phyloP scores from a whole-genome alignment of 2,113 vertebrate genomes.

The Camelus bactrianus region DNA sequence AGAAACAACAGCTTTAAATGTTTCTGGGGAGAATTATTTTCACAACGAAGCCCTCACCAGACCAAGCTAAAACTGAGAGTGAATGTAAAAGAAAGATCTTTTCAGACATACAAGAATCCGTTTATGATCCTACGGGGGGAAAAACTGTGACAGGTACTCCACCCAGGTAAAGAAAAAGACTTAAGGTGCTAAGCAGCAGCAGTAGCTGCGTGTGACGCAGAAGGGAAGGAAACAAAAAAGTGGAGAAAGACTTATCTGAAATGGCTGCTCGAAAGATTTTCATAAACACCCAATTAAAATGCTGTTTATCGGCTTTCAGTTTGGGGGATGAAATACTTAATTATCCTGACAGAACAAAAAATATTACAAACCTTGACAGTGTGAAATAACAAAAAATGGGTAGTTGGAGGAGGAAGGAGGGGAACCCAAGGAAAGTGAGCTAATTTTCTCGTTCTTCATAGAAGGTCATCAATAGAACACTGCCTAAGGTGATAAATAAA shows the following conservation, averaged over 20 bases:
- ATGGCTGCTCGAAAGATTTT: constrained; percentile 48
- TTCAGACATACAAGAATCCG: not conserved
- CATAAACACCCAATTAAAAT: constrained; percentile 52
- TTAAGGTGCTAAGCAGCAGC: fast-evolving
- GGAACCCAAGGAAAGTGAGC: not conserved
- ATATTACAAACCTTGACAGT: not conserved
- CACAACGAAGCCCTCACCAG: not conserved
- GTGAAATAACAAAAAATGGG: not conserved
- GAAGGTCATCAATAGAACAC: not conserved
- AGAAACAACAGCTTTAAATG: not conserved
- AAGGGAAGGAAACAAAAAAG: not conserved
- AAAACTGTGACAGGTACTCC: not conserved
- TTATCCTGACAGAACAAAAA: not conserved
- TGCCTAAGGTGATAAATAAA: not conserved
- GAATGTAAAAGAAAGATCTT: not conserved
- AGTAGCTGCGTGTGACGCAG: not conserved
- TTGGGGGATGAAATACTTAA: constrained; percentile 47
- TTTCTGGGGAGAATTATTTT: not conserved
- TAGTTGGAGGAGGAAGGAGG: not conserved
- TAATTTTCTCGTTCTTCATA: not conserved
- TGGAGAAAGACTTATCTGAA: not conserved
- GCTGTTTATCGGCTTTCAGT: constrained; percentile 46
- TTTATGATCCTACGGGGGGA: not conserved
- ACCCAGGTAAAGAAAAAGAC: not conserved
- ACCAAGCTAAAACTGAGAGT: not conserved